These are phyloP conservation scores for Mesembrinibis cayennensis DNA, from an alignment of 2,113 vertebrate species.

Conservation along the genomic window DNA sequence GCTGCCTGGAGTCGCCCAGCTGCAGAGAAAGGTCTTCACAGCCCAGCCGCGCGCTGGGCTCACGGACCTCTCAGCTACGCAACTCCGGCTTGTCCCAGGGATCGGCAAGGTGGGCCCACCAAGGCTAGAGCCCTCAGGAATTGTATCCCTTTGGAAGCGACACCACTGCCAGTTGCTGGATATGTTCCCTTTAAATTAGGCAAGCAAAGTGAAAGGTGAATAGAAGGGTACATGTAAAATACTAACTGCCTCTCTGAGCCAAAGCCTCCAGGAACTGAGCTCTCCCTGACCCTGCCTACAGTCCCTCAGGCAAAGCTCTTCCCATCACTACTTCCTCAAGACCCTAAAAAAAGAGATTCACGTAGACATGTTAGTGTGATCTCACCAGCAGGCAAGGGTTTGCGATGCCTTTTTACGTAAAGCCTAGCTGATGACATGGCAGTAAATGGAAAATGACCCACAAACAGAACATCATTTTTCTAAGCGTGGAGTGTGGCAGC, in stretches of 20 bases:
- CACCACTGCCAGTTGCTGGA: neutral
- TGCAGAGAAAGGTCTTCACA: too few species aligned
- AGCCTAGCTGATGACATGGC: neutral
- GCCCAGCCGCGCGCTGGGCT: rapidly evolving
- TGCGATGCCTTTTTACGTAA: neutral
- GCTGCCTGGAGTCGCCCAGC: neutral
- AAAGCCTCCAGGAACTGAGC: neutral
- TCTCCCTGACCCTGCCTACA: neutral
- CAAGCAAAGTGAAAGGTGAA: neutral
- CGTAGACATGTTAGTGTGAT: rapidly evolving
- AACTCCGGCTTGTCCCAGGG: rapidly evolving
- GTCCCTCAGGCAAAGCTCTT: neutral
- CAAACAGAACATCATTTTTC: neutral
- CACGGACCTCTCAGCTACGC: rapidly evolving
- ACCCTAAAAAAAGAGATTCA: neutral
- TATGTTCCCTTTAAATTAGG: neutral
- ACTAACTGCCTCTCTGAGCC: neutral
- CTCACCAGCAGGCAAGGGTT: neutral
- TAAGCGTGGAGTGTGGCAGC: neutral
- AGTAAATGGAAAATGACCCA: neutral
- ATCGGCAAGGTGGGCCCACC: neutral
- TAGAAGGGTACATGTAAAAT: neutral
- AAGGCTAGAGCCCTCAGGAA: neutral
- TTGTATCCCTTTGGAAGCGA: neutral
- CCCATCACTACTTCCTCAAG: neutral